phyloP scores from a whole-genome alignment of 2,888 invertebrate genomes.

The Xanthia icteritia region DNA sequence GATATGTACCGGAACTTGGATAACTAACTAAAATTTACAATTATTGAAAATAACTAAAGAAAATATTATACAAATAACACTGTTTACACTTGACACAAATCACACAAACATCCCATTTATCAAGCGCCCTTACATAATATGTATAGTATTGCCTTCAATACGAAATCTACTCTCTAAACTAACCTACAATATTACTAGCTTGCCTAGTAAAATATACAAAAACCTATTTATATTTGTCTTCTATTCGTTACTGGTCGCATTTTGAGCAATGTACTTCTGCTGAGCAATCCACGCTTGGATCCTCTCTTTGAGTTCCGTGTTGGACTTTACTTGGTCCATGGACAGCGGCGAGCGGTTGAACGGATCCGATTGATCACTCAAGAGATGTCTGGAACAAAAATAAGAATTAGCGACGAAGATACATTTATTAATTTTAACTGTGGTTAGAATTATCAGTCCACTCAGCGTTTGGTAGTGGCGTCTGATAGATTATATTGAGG shows the following conservation, averaged over 20 bases:
- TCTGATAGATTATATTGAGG: neutral
- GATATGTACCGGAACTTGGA: conserved; percentile 63
- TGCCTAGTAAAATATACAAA: conserved; percentile 63
- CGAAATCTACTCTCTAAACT: conserved; percentile 61
- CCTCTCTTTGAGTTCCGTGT: conserved; percentile 93
- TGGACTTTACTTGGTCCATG: conserved; percentile 97
- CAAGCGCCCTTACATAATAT: conserved; percentile 51
- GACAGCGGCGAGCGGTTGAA: conserved; percentile 98
- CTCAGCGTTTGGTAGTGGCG: neutral
- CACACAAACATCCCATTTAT: conserved; percentile 44
- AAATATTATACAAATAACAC: conserved; percentile 52
- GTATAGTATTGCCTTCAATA: conserved; percentile 60
- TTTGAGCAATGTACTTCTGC: conserved; percentile 86
- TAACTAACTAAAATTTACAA: conserved; percentile 62
- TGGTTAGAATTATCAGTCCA: neutral
- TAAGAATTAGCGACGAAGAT: neutral
- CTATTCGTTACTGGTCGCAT: conserved; percentile 63
- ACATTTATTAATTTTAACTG: neutral
- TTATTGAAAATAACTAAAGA: conserved; percentile 33
- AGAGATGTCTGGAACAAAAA: conserved; percentile 92
- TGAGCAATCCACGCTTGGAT: conserved; percentile 95
- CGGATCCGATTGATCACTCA: conserved; percentile 98
- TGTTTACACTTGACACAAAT: conserved; percentile 51
- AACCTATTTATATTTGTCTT: conserved; percentile 43
- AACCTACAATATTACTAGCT: conserved; percentile 60